Percentiles rank a stretch among this genome's conserved stretches.
Evolutionary conservation across 2,888 invertebrate genomes (phyloP).

Genomic region (Xylophagus ater): DNA sequence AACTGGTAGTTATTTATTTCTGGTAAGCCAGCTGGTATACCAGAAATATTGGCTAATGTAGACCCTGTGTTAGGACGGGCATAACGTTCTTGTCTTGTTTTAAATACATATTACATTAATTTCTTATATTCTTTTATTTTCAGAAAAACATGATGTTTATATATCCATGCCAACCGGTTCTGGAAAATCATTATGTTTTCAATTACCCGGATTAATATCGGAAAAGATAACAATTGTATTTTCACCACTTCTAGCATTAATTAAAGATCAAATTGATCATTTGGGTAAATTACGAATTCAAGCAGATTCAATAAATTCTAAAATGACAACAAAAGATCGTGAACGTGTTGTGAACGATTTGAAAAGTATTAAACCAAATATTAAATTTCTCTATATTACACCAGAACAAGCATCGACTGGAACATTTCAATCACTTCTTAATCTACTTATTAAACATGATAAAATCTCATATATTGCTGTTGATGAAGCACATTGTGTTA

Average conservation of each 20-base stretch:
- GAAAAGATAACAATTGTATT: conserved; percentile 82
- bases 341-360: conserved; percentile 69
- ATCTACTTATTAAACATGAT: conserved; percentile 58
- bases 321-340: conserved; percentile 66
- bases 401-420: conserved; percentile 89
- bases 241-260: conserved; percentile 90
- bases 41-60: too few species aligned
- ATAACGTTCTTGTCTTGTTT: conserved; percentile 6
- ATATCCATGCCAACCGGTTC: conserved; percentile 98
- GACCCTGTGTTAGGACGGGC: too few species aligned
- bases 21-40: too few species aligned
- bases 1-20: not conserved
- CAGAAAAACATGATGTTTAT: conserved; percentile 81
- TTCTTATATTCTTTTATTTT: conserved; percentile 23
- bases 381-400: conserved; percentile 85
- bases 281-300: conserved; percentile 62
- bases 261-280: conserved; percentile 93
- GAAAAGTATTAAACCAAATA: conserved; percentile 57
- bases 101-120: conserved; percentile 4
- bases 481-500: conserved; percentile 97
- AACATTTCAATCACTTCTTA: conserved; percentile 56
- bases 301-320: conserved; percentile 88
- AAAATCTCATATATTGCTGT: conserved; percentile 84
- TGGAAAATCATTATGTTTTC: conserved; percentile 96
- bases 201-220: conserved; percentile 81